phyloP scores from a whole-genome alignment of 1,140 invertebrate genomes.

The Listronotus oregonensis region DNA sequence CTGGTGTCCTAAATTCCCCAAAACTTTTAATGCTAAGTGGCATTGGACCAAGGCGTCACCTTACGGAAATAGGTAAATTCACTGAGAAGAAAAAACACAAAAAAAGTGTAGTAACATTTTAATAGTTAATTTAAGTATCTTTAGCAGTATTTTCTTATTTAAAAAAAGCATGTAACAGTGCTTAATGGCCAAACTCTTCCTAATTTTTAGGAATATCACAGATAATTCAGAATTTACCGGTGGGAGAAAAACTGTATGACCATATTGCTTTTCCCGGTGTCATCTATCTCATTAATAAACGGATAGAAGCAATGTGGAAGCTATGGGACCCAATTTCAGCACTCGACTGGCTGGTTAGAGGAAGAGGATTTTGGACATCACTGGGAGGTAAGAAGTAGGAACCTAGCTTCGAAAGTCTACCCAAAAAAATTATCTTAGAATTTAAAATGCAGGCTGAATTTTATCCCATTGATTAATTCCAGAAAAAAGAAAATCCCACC shows the following conservation, averaged over 20 bases:
- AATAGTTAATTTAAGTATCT: no score
- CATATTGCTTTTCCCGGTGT: constrained; percentile 61
- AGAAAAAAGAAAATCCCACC: no score
- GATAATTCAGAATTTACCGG: constrained; percentile 67
- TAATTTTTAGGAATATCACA: constrained; percentile 58
- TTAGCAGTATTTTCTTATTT: no score
- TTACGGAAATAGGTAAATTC: constrained; percentile 61
- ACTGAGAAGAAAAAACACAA: no score
- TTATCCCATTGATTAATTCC: no score
- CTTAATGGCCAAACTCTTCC: not conserved
- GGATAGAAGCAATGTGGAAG: constrained; percentile 28
- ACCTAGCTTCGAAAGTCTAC: constrained; percentile 37
- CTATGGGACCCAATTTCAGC: constrained; percentile 16
- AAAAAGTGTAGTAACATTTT: no score
- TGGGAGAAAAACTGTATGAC: constrained; percentile 75
- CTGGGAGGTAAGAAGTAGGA: constrained; percentile 58
- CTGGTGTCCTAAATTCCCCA: constrained; percentile 59
- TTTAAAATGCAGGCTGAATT: no score
- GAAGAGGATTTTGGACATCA: constrained; percentile 48
- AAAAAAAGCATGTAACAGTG: no score
- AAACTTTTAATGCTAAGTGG: constrained; percentile 67
- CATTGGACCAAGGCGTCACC: constrained; percentile 61
- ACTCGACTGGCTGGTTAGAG: constrained; percentile 20
- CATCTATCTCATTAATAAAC: constrained; percentile 1
- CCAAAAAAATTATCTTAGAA: no score